A percentile compares a stretch with the other conserved stretches of the same genome.
Evolutionary conservation across 2,888 invertebrate species (phyloP).

Genomic region (Drosophila subquinaria): DNA sequence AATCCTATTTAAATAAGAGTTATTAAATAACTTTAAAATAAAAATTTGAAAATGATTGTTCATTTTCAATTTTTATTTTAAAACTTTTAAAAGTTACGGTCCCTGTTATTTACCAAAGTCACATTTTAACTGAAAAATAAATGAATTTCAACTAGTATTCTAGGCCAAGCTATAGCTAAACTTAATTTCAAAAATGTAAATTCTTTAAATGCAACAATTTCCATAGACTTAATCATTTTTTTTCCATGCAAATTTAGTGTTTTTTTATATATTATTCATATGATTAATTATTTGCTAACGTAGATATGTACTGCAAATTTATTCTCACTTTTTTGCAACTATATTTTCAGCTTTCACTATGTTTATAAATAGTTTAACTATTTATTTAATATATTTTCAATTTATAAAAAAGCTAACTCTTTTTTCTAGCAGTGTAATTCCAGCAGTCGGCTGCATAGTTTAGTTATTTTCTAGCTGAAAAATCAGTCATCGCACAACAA

Average conservation of each 20-base stretch:
- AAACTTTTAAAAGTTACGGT: too few species aligned
- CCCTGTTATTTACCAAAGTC: not conserved
- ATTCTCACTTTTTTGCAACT: not conserved
- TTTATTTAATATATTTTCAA: not conserved
- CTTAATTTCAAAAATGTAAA: not conserved
- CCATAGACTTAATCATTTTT: too few species aligned
- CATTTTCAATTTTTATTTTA: too few species aligned
- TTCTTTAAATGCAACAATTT: too few species aligned
- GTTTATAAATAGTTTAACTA: not conserved
- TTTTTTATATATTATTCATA: too few species aligned
- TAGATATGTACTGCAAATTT: too few species aligned
- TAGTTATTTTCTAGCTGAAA: slow-evolving; percentile 37
- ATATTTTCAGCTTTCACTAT: not conserved
- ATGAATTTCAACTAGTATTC: not conserved
- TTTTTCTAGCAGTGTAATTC: slow-evolving; percentile 2
- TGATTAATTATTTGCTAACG: too few species aligned
- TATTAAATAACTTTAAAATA: too few species aligned
- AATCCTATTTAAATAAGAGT: too few species aligned
- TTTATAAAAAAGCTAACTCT: not conserved
- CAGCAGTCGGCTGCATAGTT: not conserved
- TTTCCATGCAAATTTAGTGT: too few species aligned
- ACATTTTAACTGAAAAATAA: not conserved
- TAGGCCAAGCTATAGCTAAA: not conserved
- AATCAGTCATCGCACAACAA: slow-evolving; percentile 63
- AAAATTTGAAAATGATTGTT: too few species aligned